Conservation (phyloP, 2,797 vertebrate genomes). For the Delichon dasypus region DNA sequence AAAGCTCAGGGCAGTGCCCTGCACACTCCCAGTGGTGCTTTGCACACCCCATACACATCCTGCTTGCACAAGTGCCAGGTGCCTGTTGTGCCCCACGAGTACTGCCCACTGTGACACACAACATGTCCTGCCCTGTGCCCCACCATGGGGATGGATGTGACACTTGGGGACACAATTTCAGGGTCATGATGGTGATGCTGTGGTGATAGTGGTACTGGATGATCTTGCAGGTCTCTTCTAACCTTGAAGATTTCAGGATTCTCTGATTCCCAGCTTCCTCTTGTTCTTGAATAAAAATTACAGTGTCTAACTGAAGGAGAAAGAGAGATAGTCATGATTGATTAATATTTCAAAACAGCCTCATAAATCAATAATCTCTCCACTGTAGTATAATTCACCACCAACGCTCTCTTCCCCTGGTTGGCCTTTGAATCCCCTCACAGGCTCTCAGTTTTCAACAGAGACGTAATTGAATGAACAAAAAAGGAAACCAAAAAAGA, state of each 20-base stretch:
- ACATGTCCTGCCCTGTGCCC: neutral
- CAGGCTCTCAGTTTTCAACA: neutral
- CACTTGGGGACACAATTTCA: neutral
- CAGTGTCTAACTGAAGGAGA: neutral
- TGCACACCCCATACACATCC: neutral
- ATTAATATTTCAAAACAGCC: conserved; percentile 17
- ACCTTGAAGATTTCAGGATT: neutral
- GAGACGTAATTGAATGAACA: neutral
- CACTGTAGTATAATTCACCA: neutral
- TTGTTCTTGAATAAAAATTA: neutral
- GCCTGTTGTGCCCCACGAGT: rapidly evolving
- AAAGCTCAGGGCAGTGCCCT: neutral
- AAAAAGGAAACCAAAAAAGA: neutral
- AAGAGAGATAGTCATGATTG: neutral
- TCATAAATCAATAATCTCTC: conserved; percentile 31
- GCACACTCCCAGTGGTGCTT: neutral
- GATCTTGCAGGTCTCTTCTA: neutral
- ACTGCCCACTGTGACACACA: neutral
- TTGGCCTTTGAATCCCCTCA: neutral
- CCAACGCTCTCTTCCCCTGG: neutral
- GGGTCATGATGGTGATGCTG: neutral
- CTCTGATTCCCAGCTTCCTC: neutral
- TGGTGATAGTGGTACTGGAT: rapidly evolving
- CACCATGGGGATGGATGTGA: neutral
- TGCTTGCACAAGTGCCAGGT: rapidly evolving